Base-by-base conservation (phyloP, 2,888 invertebrate species). In the Auanema freiburgensis region DNA sequence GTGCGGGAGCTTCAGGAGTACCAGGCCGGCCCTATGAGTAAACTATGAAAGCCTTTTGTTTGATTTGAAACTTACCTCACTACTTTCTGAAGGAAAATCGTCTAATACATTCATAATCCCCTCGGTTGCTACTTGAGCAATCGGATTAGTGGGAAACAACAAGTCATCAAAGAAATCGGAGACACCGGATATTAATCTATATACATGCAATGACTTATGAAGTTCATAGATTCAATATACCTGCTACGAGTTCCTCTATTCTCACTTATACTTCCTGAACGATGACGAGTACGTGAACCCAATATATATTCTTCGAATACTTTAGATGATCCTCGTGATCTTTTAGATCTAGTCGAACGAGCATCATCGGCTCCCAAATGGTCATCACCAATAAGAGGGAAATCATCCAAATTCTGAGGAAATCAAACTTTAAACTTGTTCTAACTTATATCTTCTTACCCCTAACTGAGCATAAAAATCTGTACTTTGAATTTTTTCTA, bases 131-230 rank as follows among this genome's bases (percentile, higher is more conserved):
- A 59, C 61, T 6, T 69, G 66, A 11, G 23, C 44, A 54, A 70
- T 68, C 41, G 62, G n/a, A 23, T 63, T 59, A 4, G 44, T 57
- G 18, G 54, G 46, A 21, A 57, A 57, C 59, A 72, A 69, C 11
- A 73, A 50, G 16, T 72, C 75, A n/a, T 75, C 72, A 55, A 72
- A 73, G 1, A 73, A 66, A n/a, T 71, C 73, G 16, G 75, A 76
- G 43, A 74, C 69, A 3, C 71, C 75, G 10, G 72, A 72, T 4
- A 73, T 57, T 24, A 64, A 41, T 16, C 60, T 66, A 56, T 42
- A 49, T 41, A 43, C 18, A 11, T n/a, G 11, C 24, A n/a, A 6
- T 42, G 18, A 18, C 24, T 42, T 5, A 12, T 2, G 42, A 52
- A 12, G 8, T 2, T 18, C 10, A 40, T 18, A 18, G 18, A 8